Evolutionary conservation across 2,797 vertebrate genomes (phyloP), one percentile per base, ranked within the genome.

Genomic region (Scolopax bukidnonensis): DNA sequence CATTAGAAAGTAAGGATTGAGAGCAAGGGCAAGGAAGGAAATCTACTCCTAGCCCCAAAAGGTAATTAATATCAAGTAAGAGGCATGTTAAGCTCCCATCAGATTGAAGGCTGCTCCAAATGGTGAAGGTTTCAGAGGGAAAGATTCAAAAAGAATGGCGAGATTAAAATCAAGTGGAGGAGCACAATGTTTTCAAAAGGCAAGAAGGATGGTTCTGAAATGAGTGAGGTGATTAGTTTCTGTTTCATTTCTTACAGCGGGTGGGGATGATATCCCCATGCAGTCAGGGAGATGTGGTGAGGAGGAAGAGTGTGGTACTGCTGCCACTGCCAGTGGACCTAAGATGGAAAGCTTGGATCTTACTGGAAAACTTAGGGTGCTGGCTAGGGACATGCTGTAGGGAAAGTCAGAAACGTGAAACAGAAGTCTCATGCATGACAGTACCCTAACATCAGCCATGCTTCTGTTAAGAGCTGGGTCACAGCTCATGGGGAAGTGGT

Each of bases 211-310:
- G 23, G 19, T 51, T 67, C 45, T 41, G 50, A 65, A 71, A 40
- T 6, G 24, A 38, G 65, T 30, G 11, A 10, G 60, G 47, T 8
- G n/a, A 9, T 41, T 6, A 13, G 20, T 64, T 57, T 13, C 84
- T 21, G 17, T 32, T 65, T 5, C 1, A 0, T 65, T 88, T 28
- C 36, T 14, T 33, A 6, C 19, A 6, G 12, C 0, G 1, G 24
- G 60, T 33, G 38, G 61, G 61, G 70, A 23, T 25, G 40, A 10
- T 8, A 47, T 25, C 53, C 54, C 51, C 1, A 7, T 1, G 2
- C 16, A 33, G 28, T 6, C 11, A 1, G 56, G 67, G 65, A 38
- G 48, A n/a, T 59, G 82, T 5, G 1, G 21, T 3, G 36, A n/a
- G 51, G 69, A 45, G 21, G 63, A 56, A 5, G 25, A 67, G 16